Conservation (phyloP, 2,888 invertebrate genomes). For the Palloptera scutellata region DNA sequence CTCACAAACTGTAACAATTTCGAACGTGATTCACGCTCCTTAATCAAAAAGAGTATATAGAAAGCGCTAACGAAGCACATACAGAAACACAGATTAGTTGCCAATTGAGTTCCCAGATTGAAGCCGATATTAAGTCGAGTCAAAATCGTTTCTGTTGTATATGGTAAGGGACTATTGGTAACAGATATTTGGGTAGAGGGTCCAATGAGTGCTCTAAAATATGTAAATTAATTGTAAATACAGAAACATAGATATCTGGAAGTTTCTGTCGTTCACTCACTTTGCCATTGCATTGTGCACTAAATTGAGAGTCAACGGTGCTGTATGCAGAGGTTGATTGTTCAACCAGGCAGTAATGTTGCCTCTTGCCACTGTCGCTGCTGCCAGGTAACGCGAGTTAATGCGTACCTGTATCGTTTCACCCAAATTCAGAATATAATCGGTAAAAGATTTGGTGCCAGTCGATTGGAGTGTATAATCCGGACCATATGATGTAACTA, state of each 20-base stretch:
- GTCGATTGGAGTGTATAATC: slow-evolving; percentile 42
- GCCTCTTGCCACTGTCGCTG: slow-evolving; percentile 65
- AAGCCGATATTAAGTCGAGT: slow-evolving; percentile 47
- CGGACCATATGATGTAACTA: slow-evolving; percentile 44
- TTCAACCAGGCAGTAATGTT: slow-evolving; percentile 76
- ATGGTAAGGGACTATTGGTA: slow-evolving; percentile 76
- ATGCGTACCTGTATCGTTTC: slow-evolving; percentile 60
- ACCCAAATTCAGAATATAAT: slow-evolving; percentile 51
- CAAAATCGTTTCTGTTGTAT: slow-evolving; percentile 68
- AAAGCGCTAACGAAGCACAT: slow-evolving; percentile 76
- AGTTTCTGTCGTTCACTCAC: slow-evolving; percentile 34
- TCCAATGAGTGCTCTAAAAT: slow-evolving; percentile 42
- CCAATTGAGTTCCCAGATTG: slow-evolving; percentile 69
- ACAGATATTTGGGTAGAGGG: slow-evolving; percentile 59
- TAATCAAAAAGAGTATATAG: slow-evolving; percentile 69
- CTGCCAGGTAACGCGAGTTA: slow-evolving; percentile 68
- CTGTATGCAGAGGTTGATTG: slow-evolving; percentile 79
- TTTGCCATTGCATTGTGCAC: slow-evolving; percentile 72
- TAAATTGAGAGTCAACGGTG: slow-evolving; percentile 72
- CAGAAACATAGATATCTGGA: not conserved
- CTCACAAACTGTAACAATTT: slow-evolving; percentile 81
- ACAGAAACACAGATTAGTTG: slow-evolving; percentile 77
- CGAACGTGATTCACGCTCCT: slow-evolving; percentile 77
- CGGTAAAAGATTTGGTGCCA: slow-evolving; percentile 34
- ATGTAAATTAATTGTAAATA: not conserved